Conservation (phyloP, 2,113 vertebrate species). For the Machaerirhynchus nigripectus region DNA sequence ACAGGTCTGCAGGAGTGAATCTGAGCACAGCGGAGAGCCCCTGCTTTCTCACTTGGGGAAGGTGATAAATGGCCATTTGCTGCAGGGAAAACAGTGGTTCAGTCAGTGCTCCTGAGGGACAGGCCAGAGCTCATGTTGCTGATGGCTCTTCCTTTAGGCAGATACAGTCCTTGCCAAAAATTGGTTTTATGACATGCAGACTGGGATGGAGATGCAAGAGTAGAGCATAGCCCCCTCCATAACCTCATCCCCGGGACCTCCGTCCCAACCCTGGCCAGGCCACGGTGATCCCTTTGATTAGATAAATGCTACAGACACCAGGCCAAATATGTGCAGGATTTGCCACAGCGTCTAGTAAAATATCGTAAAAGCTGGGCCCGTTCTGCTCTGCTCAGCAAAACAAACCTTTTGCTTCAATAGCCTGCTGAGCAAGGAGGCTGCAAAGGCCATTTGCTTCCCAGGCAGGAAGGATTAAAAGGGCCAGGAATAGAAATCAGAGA, state of each 20-base stretch:
- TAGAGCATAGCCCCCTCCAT: not conserved
- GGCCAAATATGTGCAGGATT: slow-evolving; percentile 71
- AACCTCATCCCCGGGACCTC: not conserved
- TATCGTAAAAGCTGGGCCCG: slow-evolving; percentile 31
- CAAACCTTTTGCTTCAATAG: slow-evolving; percentile 29
- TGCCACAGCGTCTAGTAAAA: slow-evolving; percentile 66
- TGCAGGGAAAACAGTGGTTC: not conserved
- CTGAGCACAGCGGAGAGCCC: not conserved
- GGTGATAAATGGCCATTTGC: not conserved
- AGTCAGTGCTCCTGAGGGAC: not conserved
- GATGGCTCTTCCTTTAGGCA: not conserved
- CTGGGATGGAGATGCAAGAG: not conserved
- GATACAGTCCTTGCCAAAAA: not conserved
- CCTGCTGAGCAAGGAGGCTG: slow-evolving; percentile 45
- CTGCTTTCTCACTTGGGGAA: not conserved
- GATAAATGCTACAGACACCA: slow-evolving; percentile 71
- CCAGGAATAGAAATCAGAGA: slow-evolving; percentile 28
- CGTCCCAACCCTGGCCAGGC: not conserved
- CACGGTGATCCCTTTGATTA: slow-evolving; percentile 58
- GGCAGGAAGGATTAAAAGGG: slow-evolving; percentile 43
- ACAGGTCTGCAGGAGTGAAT: not conserved
- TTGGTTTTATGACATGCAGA: not conserved
- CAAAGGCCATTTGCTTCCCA: not conserved
- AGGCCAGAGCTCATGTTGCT: not conserved
- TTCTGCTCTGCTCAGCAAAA: slow-evolving; percentile 65